These are phyloP conservation scores for Tillus elongatus DNA, from an alignment of 2,888 invertebrate genomes.

Conservation along the genomic window DNA sequence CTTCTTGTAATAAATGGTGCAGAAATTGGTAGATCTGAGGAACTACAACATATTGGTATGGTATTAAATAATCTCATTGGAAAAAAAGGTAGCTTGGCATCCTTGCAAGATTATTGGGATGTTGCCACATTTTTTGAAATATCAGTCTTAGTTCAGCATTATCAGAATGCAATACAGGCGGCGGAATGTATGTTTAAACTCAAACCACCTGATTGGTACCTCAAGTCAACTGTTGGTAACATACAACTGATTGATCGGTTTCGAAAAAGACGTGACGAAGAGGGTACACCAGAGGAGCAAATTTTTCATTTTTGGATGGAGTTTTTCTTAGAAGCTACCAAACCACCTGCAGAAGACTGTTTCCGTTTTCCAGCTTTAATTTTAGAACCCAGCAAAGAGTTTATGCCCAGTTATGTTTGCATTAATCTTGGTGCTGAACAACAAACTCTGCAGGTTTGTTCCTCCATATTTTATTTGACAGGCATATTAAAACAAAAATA, in stretches of 20 bases:
- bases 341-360: slow-evolving; percentile 65
- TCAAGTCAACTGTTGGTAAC: slow-evolving; percentile 61
- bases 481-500: too few relatives aligned
- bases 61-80: slow-evolving; percentile 95
- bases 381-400: slow-evolving; percentile 84
- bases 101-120: slow-evolving; percentile 96
- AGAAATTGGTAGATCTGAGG: slow-evolving; percentile 85
- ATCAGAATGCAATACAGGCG: slow-evolving; percentile 92
- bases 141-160: slow-evolving; percentile 94
- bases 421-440: slow-evolving; percentile 92
- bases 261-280: slow-evolving; percentile 71
- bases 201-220: slow-evolving; percentile 87
- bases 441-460: slow-evolving; percentile 76
- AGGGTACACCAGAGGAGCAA: slow-evolving; percentile 70
- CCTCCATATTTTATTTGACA: too few relatives aligned
- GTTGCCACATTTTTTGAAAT: slow-evolving; percentile 98
- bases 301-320: slow-evolving; percentile 96
- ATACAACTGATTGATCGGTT: slow-evolving; percentile 89
- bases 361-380: slow-evolving; percentile 88
- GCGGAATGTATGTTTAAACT: slow-evolving; percentile 89
- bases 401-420: slow-evolving; percentile 92
- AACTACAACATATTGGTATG: slow-evolving; percentile 86
- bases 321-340: slow-evolving; percentile 91
- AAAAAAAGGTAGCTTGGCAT: slow-evolving; percentile 89
- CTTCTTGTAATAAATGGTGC: slow-evolving; percentile 93